phyloP scores from a whole-genome alignment of 2,113 vertebrate genomes.

The Dolichallabes microphthalmus region DNA sequence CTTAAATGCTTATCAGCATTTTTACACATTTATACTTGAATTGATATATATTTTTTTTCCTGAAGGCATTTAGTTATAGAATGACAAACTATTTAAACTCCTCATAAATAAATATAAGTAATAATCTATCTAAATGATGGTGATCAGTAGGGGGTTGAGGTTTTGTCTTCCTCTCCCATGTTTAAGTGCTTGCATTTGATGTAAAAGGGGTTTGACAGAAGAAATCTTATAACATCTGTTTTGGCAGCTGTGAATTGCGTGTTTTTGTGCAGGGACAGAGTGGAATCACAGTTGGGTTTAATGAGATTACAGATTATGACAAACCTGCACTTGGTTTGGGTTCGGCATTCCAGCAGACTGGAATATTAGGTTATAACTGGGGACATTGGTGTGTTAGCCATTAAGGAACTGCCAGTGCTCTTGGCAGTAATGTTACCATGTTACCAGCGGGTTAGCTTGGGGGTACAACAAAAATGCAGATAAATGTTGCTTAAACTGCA shows the following conservation, averaged over 20 bases:
- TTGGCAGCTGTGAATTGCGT: conserved; percentile 8
- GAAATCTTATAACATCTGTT: neutral
- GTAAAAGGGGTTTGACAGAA: conserved; percentile 13
- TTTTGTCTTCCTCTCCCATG: neutral
- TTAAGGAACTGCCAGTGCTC: conserved; percentile 22
- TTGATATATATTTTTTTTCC: neutral
- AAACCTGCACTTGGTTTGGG: conserved; percentile 31
- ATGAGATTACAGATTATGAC: conserved; percentile 52
- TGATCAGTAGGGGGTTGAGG: neutral
- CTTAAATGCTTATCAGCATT: conserved; percentile 16
- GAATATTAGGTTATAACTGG: conserved; percentile 60
- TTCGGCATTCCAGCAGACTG: conserved; percentile 10
- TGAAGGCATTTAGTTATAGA: conserved; percentile 5
- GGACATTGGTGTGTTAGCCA: conserved; percentile 51
- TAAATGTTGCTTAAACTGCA: conserved; percentile 7
- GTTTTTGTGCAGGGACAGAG: neutral
- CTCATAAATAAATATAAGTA: neutral
- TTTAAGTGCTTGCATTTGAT: conserved; percentile 36
- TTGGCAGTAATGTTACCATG: conserved; percentile 24
- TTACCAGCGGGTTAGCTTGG: conserved; percentile 60
- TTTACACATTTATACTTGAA: conserved; percentile 13
- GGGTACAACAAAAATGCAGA: conserved; percentile 1
- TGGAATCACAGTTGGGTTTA: conserved; percentile 10
- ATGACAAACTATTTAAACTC: neutral
- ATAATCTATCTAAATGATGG: neutral